These are phyloP conservation scores for Climacteris rufus DNA, from an alignment of 2,113 vertebrate genomes.

Conservation along the genomic window DNA sequence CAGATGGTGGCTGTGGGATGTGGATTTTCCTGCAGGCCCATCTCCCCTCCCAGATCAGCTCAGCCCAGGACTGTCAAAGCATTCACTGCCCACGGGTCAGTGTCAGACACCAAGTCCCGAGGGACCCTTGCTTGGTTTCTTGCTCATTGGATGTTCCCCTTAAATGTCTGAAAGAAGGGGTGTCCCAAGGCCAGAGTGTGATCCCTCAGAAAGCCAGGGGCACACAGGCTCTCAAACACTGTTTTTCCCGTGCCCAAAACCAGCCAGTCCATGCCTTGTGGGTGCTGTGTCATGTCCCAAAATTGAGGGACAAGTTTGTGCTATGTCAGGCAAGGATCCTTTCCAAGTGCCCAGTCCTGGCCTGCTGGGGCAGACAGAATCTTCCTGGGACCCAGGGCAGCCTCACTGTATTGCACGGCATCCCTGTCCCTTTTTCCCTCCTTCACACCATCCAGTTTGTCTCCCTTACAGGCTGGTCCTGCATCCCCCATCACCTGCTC, in stretches of 20 bases:
- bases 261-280: background rate
- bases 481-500: rapidly evolving
- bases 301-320: background rate
- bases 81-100: background rate
- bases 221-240: background rate
- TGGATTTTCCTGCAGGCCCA: background rate
- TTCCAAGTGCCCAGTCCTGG: background rate
- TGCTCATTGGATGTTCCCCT: background rate
- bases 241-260: rapidly evolving
- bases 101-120: background rate
- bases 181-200: background rate
- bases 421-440: background rate
- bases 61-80: background rate
- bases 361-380: background rate
- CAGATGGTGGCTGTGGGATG: background rate
- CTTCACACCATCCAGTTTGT: background rate
- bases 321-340: background rate
- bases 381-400: background rate
- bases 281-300: background rate
- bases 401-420: background rate
- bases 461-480: background rate
- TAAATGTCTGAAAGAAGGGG: background rate
- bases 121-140: background rate
- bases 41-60: background rate
- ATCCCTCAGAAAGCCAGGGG: rapidly evolving